These are phyloP conservation scores for Cryptus viduatorius DNA, from an alignment of 2,888 invertebrate species.

Conservation along the genomic window DNA sequence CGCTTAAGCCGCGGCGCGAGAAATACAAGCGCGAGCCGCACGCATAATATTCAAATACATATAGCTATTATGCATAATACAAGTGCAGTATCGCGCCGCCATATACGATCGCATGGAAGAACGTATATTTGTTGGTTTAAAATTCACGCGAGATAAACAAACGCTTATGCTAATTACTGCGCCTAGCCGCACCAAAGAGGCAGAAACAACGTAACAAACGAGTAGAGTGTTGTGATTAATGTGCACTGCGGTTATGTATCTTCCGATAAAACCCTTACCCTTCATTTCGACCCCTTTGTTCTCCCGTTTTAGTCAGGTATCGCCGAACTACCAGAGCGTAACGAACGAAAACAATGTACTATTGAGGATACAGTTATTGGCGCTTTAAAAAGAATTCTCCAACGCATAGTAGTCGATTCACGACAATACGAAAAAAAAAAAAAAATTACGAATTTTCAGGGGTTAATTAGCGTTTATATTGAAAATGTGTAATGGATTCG, in stretches of 20 bases:
- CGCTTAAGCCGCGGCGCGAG: conserved; percentile 37
- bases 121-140: conserved; percentile 67
- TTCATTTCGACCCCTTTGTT: conserved; percentile 33
- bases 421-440: background rate
- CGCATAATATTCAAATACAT: conserved; percentile 46
- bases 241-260: conserved; percentile 52
- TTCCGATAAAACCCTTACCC: background rate
- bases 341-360: background rate
- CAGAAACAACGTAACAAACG: conserved; percentile 49
- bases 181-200: conserved; percentile 11
- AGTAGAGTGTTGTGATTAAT: conserved; percentile 69
- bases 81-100: conserved; percentile 10
- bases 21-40: conserved; percentile 40
- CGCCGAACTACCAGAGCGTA: conserved; percentile 4
- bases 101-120: conserved; percentile 49
- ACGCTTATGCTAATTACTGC: conserved; percentile 75
- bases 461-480: background rate
- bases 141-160: conserved; percentile 73
- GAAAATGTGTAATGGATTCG: background rate
- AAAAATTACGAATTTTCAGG: background rate
- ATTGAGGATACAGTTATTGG: conserved; percentile 5
- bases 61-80: conserved; percentile 34
- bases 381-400: background rate
- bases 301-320: conserved; percentile 18
- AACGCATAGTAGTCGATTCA: background rate